Conservation (phyloP, 2,113 vertebrate genomes). For the Pelusios castaneus region DNA sequence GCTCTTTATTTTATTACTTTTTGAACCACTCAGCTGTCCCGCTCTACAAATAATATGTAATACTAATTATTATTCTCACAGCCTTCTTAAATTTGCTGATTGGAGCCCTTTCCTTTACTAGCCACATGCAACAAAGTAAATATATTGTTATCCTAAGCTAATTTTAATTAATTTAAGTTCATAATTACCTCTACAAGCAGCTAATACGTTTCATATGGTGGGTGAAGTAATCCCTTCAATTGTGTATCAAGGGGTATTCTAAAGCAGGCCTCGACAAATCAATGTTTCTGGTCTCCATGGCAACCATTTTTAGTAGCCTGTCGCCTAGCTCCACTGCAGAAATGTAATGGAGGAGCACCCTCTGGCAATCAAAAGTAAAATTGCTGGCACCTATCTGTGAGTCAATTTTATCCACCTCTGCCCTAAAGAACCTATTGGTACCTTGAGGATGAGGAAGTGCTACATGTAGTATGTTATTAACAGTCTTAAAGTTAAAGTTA, state of each 20-base stretch:
- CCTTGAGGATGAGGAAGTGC: neutral
- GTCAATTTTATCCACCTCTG: too few relatives aligned
- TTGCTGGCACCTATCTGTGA: too few relatives aligned
- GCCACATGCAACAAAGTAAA: neutral
- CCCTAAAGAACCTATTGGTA: constrained; percentile 13
- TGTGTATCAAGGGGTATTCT: too few relatives aligned
- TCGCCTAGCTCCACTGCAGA: too few relatives aligned
- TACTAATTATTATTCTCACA: neutral
- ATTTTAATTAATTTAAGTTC: neutral
- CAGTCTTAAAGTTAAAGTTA: neutral
- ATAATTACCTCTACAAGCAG: neutral
- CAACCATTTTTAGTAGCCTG: too few relatives aligned
- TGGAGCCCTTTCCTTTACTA: neutral
- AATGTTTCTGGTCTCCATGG: too few relatives aligned
- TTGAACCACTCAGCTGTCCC: neutral
- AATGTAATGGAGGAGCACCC: too few relatives aligned
- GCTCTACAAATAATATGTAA: neutral
- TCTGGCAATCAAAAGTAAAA: too few relatives aligned
- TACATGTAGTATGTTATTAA: neutral
- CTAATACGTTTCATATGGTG: neutral
- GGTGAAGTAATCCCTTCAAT: neutral
- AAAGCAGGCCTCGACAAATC: too few relatives aligned
- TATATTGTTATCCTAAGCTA: neutral
- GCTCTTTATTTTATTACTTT: neutral
- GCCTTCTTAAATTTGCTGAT: neutral